Evolutionary conservation across 2,888 invertebrate genomes (phyloP).

Genomic region (Lithophane ornitopus): DNA sequence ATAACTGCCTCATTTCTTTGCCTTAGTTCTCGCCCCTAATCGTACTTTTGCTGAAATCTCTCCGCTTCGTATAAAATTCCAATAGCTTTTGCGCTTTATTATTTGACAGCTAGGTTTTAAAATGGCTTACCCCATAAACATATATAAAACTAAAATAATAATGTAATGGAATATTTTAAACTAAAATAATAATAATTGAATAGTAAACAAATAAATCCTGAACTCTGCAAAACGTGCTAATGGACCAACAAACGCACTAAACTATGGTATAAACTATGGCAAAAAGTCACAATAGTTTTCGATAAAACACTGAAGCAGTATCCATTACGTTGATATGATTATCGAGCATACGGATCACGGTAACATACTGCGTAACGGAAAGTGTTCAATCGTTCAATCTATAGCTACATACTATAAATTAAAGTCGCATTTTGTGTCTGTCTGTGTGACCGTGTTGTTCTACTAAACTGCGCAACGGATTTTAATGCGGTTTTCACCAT

Average conservation of each 20-base stretch:
- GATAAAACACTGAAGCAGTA: too few species aligned
- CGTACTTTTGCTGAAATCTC: slow-evolving; percentile 39
- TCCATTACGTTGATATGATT: background rate
- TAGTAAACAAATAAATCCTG: too few species aligned
- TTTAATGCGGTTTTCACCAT: too few species aligned
- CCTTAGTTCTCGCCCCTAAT: slow-evolving; percentile 34
- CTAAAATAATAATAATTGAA: background rate
- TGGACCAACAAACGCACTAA: background rate
- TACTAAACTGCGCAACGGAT: too few species aligned
- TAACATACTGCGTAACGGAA: background rate
- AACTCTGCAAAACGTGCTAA: background rate
- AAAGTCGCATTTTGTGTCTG: too few species aligned
- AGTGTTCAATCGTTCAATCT: background rate
- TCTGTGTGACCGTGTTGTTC: too few species aligned
- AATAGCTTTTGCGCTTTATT: slow-evolving; percentile 31
- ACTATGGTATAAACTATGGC: too few species aligned
- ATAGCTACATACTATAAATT: background rate
- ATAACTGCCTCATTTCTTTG: slow-evolving; percentile 45
- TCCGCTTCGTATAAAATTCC: slow-evolving; percentile 3
- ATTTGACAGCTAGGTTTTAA: background rate
- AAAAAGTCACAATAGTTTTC: background rate
- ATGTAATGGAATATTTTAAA: too few species aligned
- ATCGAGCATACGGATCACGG: background rate
- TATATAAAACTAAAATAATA: too few species aligned
- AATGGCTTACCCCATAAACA: background rate